These are phyloP conservation scores for Cydia pomonella DNA, from an alignment of 1,140 invertebrate genomes.

Conservation along the genomic window DNA sequence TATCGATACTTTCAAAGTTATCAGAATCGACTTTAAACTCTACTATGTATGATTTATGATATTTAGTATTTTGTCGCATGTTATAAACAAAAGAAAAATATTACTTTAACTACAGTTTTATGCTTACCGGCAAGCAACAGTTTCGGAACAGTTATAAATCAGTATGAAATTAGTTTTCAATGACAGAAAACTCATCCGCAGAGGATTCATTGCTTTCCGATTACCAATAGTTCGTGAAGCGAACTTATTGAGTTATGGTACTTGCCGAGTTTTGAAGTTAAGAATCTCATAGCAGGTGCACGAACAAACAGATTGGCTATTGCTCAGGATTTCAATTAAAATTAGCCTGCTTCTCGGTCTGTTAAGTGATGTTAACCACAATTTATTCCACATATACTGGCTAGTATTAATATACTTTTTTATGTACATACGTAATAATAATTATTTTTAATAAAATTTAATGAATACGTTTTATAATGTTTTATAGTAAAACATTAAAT, in stretches of 20 bases:
- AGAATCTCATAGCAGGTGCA: constrained; percentile 35
- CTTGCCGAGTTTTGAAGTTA: constrained; percentile 41
- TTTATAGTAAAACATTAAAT: too few species aligned
- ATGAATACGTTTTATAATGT: too few species aligned
- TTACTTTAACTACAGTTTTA: neutral
- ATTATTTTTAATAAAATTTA: too few species aligned
- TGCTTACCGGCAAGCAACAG: constrained; percentile 9
- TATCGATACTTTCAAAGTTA: too few species aligned
- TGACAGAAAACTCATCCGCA: constrained; percentile 48
- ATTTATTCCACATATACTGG: too few species aligned
- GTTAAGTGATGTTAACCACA: neutral
- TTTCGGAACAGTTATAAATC: constrained; percentile 46
- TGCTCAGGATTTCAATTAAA: neutral
- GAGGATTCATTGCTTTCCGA: constrained; percentile 52
- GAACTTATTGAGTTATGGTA: constrained; percentile 51
- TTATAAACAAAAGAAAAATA: neutral
- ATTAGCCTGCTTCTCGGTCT: neutral
- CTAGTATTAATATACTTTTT: too few species aligned
- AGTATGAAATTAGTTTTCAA: constrained; percentile 47
- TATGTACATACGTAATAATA: too few species aligned
- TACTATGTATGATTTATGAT: too few species aligned
- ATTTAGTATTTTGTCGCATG: neutral
- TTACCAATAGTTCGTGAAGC: constrained; percentile 51
- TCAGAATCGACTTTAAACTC: too few species aligned
- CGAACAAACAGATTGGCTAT: neutral